phyloP scores from a whole-genome alignment of 2,113 vertebrate genomes.

The Burhinus oedicnemus region DNA sequence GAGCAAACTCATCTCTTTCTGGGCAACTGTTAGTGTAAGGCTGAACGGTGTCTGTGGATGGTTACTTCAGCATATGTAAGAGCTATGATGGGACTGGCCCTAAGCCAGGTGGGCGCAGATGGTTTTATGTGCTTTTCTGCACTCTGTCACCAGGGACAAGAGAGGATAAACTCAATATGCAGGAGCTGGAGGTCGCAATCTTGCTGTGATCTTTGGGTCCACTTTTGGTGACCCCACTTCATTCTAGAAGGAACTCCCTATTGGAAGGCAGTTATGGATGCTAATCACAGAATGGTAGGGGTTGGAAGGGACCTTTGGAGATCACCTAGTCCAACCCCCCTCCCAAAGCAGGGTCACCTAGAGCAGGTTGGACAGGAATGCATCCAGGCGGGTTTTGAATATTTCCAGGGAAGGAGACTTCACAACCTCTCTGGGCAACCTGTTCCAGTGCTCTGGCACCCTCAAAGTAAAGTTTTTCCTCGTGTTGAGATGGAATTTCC shows the following conservation, averaged over 20 bases:
- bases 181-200: background rate
- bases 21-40: background rate
- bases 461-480: too few species aligned
- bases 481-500: too few species aligned
- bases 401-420: too few species aligned
- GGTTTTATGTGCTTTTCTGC: background rate
- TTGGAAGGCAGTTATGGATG: background rate
- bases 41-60: background rate
- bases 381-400: too few species aligned
- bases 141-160: background rate
- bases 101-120: too few species aligned
- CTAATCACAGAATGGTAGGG: background rate
- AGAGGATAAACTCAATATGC: background rate
- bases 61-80: background rate
- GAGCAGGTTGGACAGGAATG: too few species aligned
- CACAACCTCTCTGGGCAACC: too few species aligned
- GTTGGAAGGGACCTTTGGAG: too few species aligned
- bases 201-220: background rate
- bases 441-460: too few species aligned
- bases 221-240: background rate
- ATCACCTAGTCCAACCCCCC: too few species aligned
- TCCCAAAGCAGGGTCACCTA: too few species aligned
- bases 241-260: background rate
- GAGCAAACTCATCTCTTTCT: background rate
- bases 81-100: background rate